phyloP scores from a whole-genome alignment of 2,113 vertebrate species.

The Aspiorhynchus laticeps region DNA sequence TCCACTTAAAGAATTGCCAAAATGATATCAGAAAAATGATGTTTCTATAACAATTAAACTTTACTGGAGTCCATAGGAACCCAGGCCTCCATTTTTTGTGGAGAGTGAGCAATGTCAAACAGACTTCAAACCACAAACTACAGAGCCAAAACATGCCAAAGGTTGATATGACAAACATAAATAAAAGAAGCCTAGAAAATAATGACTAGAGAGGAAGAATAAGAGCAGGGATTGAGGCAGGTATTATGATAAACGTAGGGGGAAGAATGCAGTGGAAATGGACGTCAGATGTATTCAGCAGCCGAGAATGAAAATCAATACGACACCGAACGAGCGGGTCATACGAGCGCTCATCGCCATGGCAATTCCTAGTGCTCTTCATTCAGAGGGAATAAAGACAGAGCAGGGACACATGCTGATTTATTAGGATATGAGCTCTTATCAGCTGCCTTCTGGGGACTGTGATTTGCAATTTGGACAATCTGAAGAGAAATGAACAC shows the following conservation, averaged over 20 bases:
- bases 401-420: slow-evolving; percentile 8
- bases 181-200: background rate
- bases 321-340: slow-evolving; percentile 5
- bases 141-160: background rate
- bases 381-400: background rate
- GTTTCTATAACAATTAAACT: too few species aligned
- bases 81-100: background rate
- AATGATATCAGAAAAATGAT: too few species aligned
- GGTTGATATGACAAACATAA: background rate
- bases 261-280: background rate
- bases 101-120: background rate
- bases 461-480: background rate
- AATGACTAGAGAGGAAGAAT: background rate
- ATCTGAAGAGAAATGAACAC: background rate
- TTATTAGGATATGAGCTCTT: slow-evolving; percentile 48
- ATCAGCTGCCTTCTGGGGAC: slow-evolving; percentile 18
- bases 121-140: background rate
- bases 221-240: background rate
- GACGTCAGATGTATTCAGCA: slow-evolving; percentile 23
- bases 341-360: slow-evolving; percentile 1
- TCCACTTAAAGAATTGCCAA: too few species aligned
- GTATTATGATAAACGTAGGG: background rate
- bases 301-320: slow-evolving; percentile 46
- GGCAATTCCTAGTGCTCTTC: slow-evolving; percentile 3
- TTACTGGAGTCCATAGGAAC: background rate